phyloP scores from a whole-genome alignment of 2,797 vertebrate species.

The Halcyon leucocephala region DNA sequence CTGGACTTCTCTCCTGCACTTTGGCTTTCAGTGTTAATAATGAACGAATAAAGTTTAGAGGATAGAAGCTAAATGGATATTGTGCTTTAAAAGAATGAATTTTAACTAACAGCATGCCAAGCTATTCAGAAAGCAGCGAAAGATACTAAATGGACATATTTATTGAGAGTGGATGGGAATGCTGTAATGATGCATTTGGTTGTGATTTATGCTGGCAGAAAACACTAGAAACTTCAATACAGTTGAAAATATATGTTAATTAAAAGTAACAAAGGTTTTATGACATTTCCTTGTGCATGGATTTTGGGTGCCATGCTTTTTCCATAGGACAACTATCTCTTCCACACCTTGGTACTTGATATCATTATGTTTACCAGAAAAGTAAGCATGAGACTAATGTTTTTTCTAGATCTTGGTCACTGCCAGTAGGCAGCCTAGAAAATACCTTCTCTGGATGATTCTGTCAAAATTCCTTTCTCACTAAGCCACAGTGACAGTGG shows the following conservation, averaged over 20 bases:
- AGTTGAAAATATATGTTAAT: not conserved
- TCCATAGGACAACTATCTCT: not conserved
- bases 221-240: not conserved
- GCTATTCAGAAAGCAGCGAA: not conserved
- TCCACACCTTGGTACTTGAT: not conserved
- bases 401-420: not conserved
- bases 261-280: not conserved
- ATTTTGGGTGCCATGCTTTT: not conserved
- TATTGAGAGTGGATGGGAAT: not conserved
- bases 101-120: slow-evolving; percentile 69
- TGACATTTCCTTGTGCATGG: not conserved
- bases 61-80: slow-evolving; percentile 74
- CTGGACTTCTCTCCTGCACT: slow-evolving; percentile 75
- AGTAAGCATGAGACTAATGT: not conserved
- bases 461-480: not conserved
- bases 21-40: slow-evolving; percentile 79
- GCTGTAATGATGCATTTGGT: not conserved
- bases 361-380: not conserved
- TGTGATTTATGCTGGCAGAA: not conserved
- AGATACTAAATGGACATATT: not conserved
- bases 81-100: slow-evolving; percentile 68
- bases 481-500: rapidly evolving
- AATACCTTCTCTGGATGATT: not conserved
- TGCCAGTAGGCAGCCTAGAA: not conserved
- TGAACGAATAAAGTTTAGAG: slow-evolving; percentile 78